phyloP scores from a whole-genome alignment of 1,140 invertebrate genomes.

The Gonatopus flavifemur region DNA sequence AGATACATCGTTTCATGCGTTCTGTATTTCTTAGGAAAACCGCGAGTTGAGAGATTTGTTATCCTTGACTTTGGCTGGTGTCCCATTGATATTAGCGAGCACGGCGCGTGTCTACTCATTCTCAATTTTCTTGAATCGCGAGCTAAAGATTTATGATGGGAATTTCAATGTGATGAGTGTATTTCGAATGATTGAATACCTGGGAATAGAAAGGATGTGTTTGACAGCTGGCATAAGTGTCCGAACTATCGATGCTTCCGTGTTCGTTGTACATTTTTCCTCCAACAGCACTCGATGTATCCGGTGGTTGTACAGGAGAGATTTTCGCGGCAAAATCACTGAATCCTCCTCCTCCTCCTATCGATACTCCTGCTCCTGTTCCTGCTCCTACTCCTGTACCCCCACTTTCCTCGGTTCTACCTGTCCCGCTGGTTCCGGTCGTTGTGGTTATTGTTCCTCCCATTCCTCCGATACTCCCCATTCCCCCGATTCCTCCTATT shows the following conservation, averaged over 20 bases:
- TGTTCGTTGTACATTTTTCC: constrained; percentile 65
- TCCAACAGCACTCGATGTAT: constrained; percentile 25
- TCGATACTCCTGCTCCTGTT: neutral
- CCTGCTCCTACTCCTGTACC: constrained; percentile 1
- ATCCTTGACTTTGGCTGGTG: too few species aligned
- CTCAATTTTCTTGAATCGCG: too few species aligned
- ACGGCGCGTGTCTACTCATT: too few species aligned
- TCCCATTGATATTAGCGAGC: too few species aligned
- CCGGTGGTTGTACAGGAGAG: constrained; percentile 24
- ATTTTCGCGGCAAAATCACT: constrained; percentile 22
- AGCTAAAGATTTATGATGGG: too few species aligned
- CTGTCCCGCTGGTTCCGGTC: neutral
- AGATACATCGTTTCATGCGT: too few species aligned
- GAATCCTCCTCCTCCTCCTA: constrained; percentile 3
- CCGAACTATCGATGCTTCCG: constrained; percentile 79
- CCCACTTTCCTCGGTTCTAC: neutral
- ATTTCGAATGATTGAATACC: too few species aligned
- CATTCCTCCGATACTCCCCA: neutral
- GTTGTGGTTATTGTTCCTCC: neutral
- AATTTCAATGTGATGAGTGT: too few species aligned
- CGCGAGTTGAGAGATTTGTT: too few species aligned
- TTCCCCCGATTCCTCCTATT: neutral
- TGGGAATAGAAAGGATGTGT: constrained; percentile 89
- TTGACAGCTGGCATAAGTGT: constrained; percentile 94
- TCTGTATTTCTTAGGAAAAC: too few species aligned